Evolutionary conservation across 2,888 invertebrate species (phyloP).

Genomic region (Spodoptera exigua): DNA sequence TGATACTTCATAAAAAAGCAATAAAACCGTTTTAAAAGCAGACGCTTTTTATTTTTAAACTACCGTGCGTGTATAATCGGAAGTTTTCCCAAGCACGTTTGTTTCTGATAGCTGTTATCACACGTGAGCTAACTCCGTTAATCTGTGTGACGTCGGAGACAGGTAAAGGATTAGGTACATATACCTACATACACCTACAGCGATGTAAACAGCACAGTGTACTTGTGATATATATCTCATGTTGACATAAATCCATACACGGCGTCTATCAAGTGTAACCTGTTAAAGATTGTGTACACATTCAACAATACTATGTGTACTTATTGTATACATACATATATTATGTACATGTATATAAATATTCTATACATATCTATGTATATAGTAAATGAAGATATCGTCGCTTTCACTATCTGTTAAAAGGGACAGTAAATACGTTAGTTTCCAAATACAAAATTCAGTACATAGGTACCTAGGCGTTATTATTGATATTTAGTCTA

Average conservation of each 20-base stretch:
- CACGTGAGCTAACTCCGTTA: conserved; percentile 49
- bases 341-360: no score
- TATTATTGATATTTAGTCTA: no score
- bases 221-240: conserved; percentile 54
- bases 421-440: background rate
- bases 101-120: conserved; percentile 54
- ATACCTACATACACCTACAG: conserved; percentile 21
- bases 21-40: conserved; percentile 34
- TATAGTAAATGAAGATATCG: no score
- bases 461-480: no score
- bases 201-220: conserved; percentile 51
- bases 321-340: conserved; percentile 14
- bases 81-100: conserved; percentile 27
- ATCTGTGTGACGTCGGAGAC: conserved; percentile 54
- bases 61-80: conserved; percentile 26
- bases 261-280: conserved; percentile 28
- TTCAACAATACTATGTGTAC: conserved; percentile 20
- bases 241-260: conserved; percentile 44
- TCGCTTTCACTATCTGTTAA: conserved; percentile 6
- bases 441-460: no score
- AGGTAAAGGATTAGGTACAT: conserved; percentile 61
- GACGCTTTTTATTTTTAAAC: conserved; percentile 26
- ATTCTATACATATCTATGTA: no score
- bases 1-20: conserved; percentile 26
- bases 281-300: conserved; percentile 30